Conservation (phyloP, 2,888 invertebrate species). For the Troides helena region DNA sequence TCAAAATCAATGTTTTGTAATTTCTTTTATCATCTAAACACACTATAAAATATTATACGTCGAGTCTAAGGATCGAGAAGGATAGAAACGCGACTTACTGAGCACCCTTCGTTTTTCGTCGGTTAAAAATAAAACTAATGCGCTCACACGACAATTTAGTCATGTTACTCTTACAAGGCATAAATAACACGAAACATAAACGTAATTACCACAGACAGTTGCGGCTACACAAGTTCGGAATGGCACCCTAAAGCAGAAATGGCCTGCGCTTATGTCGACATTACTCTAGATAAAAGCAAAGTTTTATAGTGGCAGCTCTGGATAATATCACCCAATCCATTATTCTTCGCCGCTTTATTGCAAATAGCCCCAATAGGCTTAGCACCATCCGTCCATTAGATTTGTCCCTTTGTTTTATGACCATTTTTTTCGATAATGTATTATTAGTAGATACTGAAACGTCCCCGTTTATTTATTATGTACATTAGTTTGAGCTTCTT, state of each 20-base stretch:
- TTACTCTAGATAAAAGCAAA: slow-evolving; percentile 30
- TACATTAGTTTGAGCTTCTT: slow-evolving; percentile 5
- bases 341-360: slow-evolving; percentile 62
- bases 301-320: slow-evolving; percentile 31
- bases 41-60: too few relatives aligned
- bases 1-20: too few relatives aligned
- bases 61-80: too few relatives aligned
- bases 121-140: neutral
- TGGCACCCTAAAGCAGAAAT: slow-evolving; percentile 27
- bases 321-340: slow-evolving; percentile 63
- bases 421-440: slow-evolving; percentile 65
- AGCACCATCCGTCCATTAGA: slow-evolving; percentile 57
- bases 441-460: slow-evolving; percentile 46
- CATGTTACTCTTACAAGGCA: neutral
- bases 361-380: slow-evolving; percentile 61
- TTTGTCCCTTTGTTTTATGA: slow-evolving; percentile 70
- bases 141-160: neutral
- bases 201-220: slow-evolving; percentile 24
- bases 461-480: slow-evolving; percentile 15
- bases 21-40: too few relatives aligned
- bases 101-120: too few relatives aligned
- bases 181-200: slow-evolving; percentile 22
- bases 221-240: slow-evolving; percentile 25
- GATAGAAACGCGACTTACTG: too few relatives aligned
- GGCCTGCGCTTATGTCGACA: slow-evolving; percentile 23